Evolutionary conservation across 1,140 invertebrate species (phyloP), one percentile per base, ranked within the genome.

Genomic region (Drosophila mauritiana): DNA sequence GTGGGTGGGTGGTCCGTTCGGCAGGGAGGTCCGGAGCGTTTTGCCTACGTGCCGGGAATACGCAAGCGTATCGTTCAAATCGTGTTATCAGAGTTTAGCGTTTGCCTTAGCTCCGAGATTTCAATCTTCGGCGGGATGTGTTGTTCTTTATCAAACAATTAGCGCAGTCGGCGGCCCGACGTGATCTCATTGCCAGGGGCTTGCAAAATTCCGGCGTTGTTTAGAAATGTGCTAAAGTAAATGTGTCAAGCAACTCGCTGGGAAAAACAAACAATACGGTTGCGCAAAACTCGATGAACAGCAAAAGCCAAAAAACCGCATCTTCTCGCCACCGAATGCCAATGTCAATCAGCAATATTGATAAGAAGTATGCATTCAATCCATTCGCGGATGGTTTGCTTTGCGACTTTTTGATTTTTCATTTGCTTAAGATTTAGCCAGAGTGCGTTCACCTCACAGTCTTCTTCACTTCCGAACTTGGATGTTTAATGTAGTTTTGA

Each of bases 81-180:
- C 68, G 53, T 51, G 48, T 75, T 62, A 62, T 81, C 84, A 67
- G 56, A 43, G 52, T 64, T 73, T 54, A 62, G 27, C 51, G 48
- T 27, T 49, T 43, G 36, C 51, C 36, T 64, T 37, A 49, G 27
- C 42, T 39, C 42, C 22, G 46, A 61, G 67, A 77, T 77, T 73
- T 73, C 51, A 67, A 77, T 59, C 74, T 82, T 36, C 22, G 15
- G 36, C 36, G 54, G 25, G 65, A 45, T 51, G 27, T 79, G 57
- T 75, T 88, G 49, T 75, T 86, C 69, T 88, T 82, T 78, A 76
- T 79, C 48, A 79, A 83, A 83, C 75, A 86, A 86, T 88, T 76
- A 82, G 70, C 62, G 75, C 64, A 68, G 61, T 72, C 45, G 15
- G 17, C 45, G 15, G 17, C 34, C 31, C 39, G 55, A 61, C 78